Percentiles rank a stretch among this genome's conserved stretches.
Conservation (phyloP, 1,140 invertebrate genomes). For the Phortica variegata region DNA sequence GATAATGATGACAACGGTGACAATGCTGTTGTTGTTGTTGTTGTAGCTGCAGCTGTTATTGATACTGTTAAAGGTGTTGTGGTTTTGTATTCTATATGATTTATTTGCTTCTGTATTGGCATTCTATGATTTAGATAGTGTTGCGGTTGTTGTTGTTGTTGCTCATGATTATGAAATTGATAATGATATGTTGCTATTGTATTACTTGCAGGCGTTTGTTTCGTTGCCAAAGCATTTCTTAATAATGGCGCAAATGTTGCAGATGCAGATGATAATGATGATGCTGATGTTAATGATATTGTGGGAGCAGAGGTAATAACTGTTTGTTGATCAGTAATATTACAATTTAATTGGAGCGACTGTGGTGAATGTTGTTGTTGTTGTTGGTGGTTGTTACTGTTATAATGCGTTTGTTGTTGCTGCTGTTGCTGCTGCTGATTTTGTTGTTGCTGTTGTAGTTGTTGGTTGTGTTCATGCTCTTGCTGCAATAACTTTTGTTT, state of each 20-base stretch:
- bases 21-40: conserved; percentile 9
- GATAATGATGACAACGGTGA: conserved; percentile 19
- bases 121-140: conserved; percentile 30
- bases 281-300: conserved; percentile 18
- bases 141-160: conserved; percentile 4
- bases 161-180: no score
- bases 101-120: conserved; percentile 27
- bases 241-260: background rate
- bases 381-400: conserved; percentile 16
- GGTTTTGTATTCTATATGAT: conserved; percentile 33
- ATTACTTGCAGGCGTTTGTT: background rate
- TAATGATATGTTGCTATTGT: conserved; percentile 10
- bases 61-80: conserved; percentile 10
- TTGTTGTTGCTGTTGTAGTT: conserved; percentile 23
- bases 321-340: conserved; percentile 44
- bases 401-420: conserved; percentile 10
- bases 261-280: conserved; percentile 6
- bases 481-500: conserved; percentile 46
- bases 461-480: conserved; percentile 31
- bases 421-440: conserved; percentile 22
- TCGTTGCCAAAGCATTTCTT: background rate
- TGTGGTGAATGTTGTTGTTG: conserved; percentile 41
- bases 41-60: conserved; percentile 5
- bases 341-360: conserved; percentile 47
- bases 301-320: conserved; percentile 34